These are phyloP conservation scores for Rana temporaria DNA, from an alignment of 2,113 vertebrate species.

Conservation along the genomic window DNA sequence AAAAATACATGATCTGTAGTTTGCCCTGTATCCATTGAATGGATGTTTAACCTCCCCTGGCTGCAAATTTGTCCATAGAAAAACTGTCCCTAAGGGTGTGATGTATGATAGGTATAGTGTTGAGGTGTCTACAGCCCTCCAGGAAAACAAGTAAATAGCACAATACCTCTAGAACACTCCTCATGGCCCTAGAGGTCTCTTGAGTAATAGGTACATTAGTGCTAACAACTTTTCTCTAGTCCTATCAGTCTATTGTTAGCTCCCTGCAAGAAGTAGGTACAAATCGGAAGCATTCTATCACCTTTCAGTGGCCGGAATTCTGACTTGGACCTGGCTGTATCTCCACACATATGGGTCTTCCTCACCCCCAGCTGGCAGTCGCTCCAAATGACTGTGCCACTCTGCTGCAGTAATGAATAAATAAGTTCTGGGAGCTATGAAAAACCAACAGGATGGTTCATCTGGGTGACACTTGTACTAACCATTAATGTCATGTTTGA, in stretches of 20 bases:
- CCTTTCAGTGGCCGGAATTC: constrained; percentile 35
- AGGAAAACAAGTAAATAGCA: too few relatives aligned
- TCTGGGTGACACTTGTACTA: constrained; percentile 71
- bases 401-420: constrained; percentile 59
- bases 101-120: neutral
- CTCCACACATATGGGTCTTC: constrained; percentile 51
- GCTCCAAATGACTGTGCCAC: constrained; percentile 50
- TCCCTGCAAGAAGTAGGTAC: neutral
- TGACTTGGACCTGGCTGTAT: constrained; percentile 9
- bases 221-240: too few relatives aligned
- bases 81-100: neutral
- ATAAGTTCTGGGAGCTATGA: constrained; percentile 59
- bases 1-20: neutral
- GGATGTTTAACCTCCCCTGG: neutral
- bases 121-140: too few relatives aligned
- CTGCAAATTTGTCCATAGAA: neutral
- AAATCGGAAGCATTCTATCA: constrained; percentile 17
- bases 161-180: too few relatives aligned
- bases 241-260: too few relatives aligned
- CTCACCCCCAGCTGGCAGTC: constrained; percentile 51
- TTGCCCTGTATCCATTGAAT: neutral
- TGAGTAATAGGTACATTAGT: too few relatives aligned
- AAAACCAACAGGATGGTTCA: constrained; percentile 57
- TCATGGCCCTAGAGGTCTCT: too few relatives aligned
- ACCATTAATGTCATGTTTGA: constrained; percentile 75